Evolutionary conservation across 2,113 vertebrate genomes (phyloP).

Genomic region (Scalopus aquaticus): DNA sequence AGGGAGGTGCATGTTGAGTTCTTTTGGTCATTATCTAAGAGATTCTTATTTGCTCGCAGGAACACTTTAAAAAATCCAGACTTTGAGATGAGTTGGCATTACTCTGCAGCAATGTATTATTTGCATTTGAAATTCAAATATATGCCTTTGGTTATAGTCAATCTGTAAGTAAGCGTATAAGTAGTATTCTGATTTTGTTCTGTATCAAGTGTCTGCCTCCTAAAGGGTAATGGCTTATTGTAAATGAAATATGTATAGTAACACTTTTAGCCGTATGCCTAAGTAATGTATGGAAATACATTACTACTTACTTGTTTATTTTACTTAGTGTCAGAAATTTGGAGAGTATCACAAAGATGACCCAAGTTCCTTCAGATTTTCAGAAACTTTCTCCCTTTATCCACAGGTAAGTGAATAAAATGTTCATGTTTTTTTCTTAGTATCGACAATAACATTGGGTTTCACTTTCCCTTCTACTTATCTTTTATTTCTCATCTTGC

Average conservation of each 20-base stretch:
- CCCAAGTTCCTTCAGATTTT: conserved; percentile 98
- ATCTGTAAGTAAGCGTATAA: conserved; percentile 13
- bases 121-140: conserved; percentile 45
- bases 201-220: not conserved
- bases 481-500: conserved; percentile 30
- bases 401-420: conserved; percentile 91
- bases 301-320: conserved; percentile 58
- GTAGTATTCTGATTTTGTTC: conserved; percentile 25
- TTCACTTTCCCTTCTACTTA: conserved; percentile 17
- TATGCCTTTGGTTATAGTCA: conserved; percentile 18
- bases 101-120: not conserved
- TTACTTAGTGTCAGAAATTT: conserved; percentile 97
- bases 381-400: conserved; percentile 98
- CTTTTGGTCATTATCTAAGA: not conserved
- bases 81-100: not conserved
- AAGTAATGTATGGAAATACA: not conserved
- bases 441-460: not conserved
- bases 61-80: not conserved
- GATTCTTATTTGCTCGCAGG: conserved; percentile 28
- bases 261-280: not conserved
- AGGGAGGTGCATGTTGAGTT: not conserved
- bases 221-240: not conserved
- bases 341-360: conserved; percentile 99
- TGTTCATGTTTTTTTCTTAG: not conserved
- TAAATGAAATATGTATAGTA: not conserved